Evolutionary conservation across 1,140 invertebrate genomes (phyloP).

Genomic region (Muscidifurax raptorellus): DNA sequence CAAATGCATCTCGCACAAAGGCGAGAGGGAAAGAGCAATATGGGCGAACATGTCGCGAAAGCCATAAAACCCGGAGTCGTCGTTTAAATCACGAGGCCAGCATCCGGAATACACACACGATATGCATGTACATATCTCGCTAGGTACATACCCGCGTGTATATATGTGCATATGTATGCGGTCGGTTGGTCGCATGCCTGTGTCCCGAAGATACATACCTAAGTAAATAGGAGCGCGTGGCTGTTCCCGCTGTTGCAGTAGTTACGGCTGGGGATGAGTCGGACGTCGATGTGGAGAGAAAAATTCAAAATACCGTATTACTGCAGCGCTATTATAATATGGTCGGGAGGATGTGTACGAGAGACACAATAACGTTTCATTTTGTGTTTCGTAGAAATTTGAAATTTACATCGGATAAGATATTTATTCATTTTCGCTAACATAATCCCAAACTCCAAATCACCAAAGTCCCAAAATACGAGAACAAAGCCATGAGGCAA

Average conservation of each 20-base stretch:
- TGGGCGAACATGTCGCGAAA: background rate
- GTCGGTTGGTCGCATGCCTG: background rate
- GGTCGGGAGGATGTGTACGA: too few relatives aligned
- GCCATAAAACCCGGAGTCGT: background rate
- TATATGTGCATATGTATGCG: background rate
- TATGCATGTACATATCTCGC: background rate
- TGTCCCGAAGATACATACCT: background rate
- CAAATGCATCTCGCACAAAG: conserved; percentile 34
- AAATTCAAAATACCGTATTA: too few relatives aligned
- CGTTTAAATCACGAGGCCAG: background rate
- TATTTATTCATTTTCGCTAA: too few relatives aligned
- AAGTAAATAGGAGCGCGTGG: background rate
- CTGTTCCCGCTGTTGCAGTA: background rate
- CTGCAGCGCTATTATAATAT: too few relatives aligned
- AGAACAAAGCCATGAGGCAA: too few relatives aligned
- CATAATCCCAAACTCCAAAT: too few relatives aligned
- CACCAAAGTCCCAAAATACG: too few relatives aligned
- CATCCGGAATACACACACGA: background rate
- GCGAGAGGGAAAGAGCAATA: background rate
- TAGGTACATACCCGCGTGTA: background rate
- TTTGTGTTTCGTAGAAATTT: too few relatives aligned
- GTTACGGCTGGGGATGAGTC: background rate
- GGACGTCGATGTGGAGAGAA: background rate
- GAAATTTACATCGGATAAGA: too few relatives aligned
- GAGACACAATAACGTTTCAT: too few relatives aligned